These are phyloP conservation scores for Dasyurus viverrinus DNA, from an alignment of 2,113 vertebrate genomes.

Conservation along the genomic window DNA sequence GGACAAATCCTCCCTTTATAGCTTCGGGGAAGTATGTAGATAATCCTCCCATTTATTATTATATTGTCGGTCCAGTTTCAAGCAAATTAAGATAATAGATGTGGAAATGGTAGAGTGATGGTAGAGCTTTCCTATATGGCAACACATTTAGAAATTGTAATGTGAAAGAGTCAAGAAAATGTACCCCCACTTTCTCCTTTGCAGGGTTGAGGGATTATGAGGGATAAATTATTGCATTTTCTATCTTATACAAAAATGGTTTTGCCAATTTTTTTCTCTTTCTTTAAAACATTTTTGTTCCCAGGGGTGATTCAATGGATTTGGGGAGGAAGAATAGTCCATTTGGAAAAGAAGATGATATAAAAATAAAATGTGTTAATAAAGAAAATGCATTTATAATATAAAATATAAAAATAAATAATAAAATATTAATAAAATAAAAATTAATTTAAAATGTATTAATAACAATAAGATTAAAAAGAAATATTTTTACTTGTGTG, in stretches of 20 bases:
- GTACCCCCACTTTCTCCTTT: background rate
- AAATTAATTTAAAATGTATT: background rate
- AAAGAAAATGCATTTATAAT: no score
- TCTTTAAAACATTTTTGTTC: background rate
- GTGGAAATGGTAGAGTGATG: background rate
- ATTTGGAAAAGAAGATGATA: background rate
- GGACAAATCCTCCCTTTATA: background rate
- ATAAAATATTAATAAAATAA: no score
- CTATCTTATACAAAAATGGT: background rate
- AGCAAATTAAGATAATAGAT: background rate
- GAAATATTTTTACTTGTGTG: background rate
- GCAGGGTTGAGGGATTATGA: background rate
- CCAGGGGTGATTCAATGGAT: background rate
- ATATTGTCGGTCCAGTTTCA: background rate
- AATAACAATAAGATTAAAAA: background rate
- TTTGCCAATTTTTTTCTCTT: background rate
- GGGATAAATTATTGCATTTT: background rate
- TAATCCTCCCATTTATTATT: background rate
- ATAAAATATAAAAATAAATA: no score
- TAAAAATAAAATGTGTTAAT: background rate
- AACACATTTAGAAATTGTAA: background rate
- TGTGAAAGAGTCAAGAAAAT: background rate
- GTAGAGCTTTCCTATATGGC: background rate
- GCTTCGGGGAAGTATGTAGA: background rate
- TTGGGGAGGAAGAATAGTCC: background rate